Evolutionary conservation across 2,113 vertebrate genomes (phyloP), one percentile per base, ranked within the genome.

Genomic region (Amblyornis subalaris): DNA sequence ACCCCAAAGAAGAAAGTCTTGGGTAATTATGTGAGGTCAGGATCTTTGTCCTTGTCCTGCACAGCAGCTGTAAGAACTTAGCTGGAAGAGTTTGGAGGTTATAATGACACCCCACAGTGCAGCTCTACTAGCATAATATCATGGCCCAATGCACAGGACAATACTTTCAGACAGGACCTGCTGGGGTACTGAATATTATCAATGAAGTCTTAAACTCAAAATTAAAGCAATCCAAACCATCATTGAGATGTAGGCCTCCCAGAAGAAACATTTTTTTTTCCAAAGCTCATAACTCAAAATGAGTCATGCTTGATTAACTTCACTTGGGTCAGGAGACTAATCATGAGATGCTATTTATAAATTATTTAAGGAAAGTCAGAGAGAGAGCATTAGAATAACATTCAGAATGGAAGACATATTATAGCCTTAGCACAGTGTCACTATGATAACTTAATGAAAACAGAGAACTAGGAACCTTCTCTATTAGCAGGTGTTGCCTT

Each of bases 281-380:
- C 44, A 81, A 78, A 89, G 73, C 60, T 92, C 53, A 33, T 73
- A 93, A 86, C 76, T 91, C 76, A 78, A 75, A 85, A 84, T 86
- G 75, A 90, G 58, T 90, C 88, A 85, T 18, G 22, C 58, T 85
- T 94, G 82, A 94, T 95, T 93, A 91, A 87, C 79, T 93, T 90
- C 35, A 47, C 73, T 92, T 78, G 73, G 90, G 61, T 89, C 79
- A 95, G 88, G 45, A 95, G 90, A 94, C 72, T 93, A 94, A 93
- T 92, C 88, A 75, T 88, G 67, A 69, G 61, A 89, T 90, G 69
- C 65, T 94, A 90, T 94, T 92, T 91, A 44, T 80, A 94, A 66
- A 91, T 93, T 65, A 73, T 60, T 86, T 88, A 88, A 80, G 82
- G 35, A 77, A 93, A 91, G 93, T 91, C 79, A 95, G 55, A 66